A percentile compares a stretch with the other conserved stretches of the same genome.
Evolutionary conservation across 2,113 vertebrate species (phyloP).

Genomic region (Sinocyclocheilus anophthalmus): DNA sequence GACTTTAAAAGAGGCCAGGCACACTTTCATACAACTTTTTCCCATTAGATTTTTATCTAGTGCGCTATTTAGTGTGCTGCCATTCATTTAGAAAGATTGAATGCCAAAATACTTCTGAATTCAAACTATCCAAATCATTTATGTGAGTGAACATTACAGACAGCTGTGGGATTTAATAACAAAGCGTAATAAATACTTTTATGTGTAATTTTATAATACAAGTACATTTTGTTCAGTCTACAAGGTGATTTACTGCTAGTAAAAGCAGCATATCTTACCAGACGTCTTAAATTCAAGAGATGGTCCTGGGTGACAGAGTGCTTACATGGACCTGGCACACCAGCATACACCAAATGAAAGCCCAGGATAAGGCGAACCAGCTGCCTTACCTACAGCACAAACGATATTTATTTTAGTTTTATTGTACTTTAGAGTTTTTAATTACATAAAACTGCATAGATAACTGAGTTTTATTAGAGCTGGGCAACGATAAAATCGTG

Average conservation of each 20-base stretch:
- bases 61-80: background rate
- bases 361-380: slow-evolving; percentile 63
- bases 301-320: slow-evolving; percentile 64
- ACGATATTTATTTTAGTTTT: too few relatives aligned
- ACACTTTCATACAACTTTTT: background rate
- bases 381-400: slow-evolving; percentile 59
- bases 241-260: background rate
- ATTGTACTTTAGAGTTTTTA: background rate
- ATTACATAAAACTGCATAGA: background rate
- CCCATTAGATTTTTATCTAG: background rate
- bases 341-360: slow-evolving; percentile 58
- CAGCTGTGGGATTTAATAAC: background rate
- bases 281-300: slow-evolving; percentile 59
- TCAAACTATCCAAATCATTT: background rate
- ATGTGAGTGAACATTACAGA: background rate
- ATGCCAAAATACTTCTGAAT: background rate
- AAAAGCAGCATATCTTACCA: slow-evolving; percentile 53
- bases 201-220: background rate
- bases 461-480: background rate
- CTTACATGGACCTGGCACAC: slow-evolving; percentile 62
- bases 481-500: too few relatives aligned
- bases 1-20: background rate
- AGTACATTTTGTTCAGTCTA: background rate
- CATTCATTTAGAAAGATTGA: background rate
- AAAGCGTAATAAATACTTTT: background rate